phyloP scores from a whole-genome alignment of 2,113 vertebrate species.

The Saccopteryx leptura region DNA sequence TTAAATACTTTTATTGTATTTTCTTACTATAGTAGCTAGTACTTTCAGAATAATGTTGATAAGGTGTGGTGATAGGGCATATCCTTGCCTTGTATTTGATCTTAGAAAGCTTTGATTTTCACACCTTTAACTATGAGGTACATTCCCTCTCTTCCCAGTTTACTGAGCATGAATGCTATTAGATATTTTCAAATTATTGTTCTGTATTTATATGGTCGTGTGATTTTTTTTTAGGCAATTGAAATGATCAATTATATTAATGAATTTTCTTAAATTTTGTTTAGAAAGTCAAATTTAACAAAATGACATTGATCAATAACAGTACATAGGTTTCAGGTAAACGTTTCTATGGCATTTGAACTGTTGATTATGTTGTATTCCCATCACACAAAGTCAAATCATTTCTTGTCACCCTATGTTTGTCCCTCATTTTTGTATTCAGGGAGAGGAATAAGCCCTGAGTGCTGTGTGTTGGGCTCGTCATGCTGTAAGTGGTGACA shows the following conservation, averaged over 20 bases:
- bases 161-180: background rate
- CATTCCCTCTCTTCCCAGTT: background rate
- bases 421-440: no score
- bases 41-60: background rate
- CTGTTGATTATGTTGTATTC: no score
- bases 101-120: background rate
- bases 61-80: background rate
- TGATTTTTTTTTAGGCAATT: background rate
- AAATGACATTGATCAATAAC: no score
- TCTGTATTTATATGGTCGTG: background rate
- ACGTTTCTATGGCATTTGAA: no score
- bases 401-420: no score
- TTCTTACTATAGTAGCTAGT: background rate
- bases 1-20: background rate
- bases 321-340: no score
- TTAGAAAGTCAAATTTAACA: no score
- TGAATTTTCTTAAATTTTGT: background rate
- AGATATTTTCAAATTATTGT: background rate
- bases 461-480: no score
- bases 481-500: background rate
- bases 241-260: background rate
- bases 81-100: background rate
- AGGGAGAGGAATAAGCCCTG: no score
- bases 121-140: background rate
- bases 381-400: no score